Base-by-base conservation (phyloP, 2,888 invertebrate genomes). In the Spodoptera exigua region DNA sequence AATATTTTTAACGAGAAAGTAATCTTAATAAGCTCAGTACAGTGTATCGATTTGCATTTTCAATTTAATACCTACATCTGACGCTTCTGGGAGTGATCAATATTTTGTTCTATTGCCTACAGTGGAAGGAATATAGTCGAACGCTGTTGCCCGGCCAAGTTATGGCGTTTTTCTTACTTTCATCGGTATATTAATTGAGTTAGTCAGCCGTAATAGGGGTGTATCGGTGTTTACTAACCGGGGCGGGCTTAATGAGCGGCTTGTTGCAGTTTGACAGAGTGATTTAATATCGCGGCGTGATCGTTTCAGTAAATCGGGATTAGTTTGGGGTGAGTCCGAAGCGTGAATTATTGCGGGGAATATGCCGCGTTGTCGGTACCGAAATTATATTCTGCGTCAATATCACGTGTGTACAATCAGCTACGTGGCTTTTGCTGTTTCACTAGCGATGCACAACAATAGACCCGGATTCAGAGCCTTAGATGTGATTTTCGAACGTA, bases 241-340 rank as follows among this genome's bases (percentile, higher is more conserved):
- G 83, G 83, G 82, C 80, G 81, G 85, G 83, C 83, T 88, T 92
- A 93, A 91, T 92, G 90, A 90, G 89, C 83, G 87, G 89, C 88
- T 88, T 87, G 91, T 89, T 89, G 89, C 89, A 91, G 88, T 90
- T 89, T 91, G 91, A 93, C 92, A 89, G 86, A 89, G 89, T 92
- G 91, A 93, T 92, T 91, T 92, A 92, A 89, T 91, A 89, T 89
- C 85, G 87, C 70, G 69, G 78, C 87, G 82, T 85, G 88, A 89
- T 91, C 89, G 91, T 89, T 91, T 88, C 89, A 89, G 85, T 90
- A 89, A 89, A 89, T 89, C 90, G 88, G 89, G 89, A 90, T 91
- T 90, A 89, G 88, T 87, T 84, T 79, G 84, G 88, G 85, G 82
- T 81, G 85, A 83, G 85, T 80, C 82, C 82, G 84, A 88, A 86